These are phyloP conservation scores for Ctenochaetus hawaiiensis DNA, from an alignment of 2,797 vertebrate species.

Conservation along the genomic window DNA sequence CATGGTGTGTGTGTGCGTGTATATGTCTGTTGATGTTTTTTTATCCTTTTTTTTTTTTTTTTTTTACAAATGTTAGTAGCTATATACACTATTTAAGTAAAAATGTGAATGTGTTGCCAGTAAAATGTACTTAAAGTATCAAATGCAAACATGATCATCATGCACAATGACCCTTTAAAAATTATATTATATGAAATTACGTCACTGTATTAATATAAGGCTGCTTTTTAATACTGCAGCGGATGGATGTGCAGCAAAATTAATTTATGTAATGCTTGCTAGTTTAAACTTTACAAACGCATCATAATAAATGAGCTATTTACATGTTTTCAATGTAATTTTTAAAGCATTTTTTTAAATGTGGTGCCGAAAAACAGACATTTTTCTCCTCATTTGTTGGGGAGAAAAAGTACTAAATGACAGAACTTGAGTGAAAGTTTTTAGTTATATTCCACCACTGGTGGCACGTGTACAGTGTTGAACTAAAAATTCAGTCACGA, in stretches of 20 bases:
- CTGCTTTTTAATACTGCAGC: not conserved
- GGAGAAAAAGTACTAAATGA: not conserved
- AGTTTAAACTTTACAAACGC: constrained; percentile 4
- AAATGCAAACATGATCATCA: not conserved
- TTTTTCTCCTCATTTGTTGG: not conserved
- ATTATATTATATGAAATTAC: not conserved
- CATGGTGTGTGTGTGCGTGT: constrained; percentile 1
- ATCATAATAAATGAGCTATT: not conserved
- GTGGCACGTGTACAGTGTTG: not conserved
- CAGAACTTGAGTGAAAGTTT: not conserved
- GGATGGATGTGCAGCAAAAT: not conserved
- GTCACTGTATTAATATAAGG: not conserved
- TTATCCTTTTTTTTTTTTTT: not conserved
- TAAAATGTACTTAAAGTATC: not conserved
- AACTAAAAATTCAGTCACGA: not conserved
- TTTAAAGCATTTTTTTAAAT: not conserved
- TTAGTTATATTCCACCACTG: not conserved
- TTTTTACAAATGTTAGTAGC: not conserved
- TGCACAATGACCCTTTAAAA: not conserved
- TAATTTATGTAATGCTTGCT: not conserved
- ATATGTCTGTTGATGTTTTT: not conserved
- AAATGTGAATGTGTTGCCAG: not conserved
- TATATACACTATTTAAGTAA: not conserved
- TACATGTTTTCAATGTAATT: not conserved
- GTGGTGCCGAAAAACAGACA: not conserved